Percentiles rank a stretch among this genome's conserved stretches.
Evolutionary conservation across 1,140 invertebrate genomes (phyloP).

Genomic region (Zophobas morio): DNA sequence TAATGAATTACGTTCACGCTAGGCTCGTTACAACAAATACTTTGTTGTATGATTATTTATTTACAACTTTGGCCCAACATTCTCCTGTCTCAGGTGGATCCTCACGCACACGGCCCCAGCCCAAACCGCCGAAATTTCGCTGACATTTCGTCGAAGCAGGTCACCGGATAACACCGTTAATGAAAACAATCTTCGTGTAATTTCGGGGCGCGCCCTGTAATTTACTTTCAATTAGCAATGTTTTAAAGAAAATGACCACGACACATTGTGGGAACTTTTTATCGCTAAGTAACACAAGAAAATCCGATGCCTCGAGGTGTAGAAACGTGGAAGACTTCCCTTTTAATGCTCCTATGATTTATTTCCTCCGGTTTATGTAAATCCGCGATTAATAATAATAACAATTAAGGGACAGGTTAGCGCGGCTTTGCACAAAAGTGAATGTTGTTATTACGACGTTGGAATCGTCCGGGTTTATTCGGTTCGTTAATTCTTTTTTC

Average conservation of each 20-base stretch:
- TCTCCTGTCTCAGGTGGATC: too few species aligned
- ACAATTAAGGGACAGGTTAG: conserved; percentile 17
- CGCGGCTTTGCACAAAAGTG: conserved; percentile 33
- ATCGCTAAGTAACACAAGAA: neutral
- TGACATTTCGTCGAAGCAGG: too few species aligned
- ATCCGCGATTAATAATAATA: conserved; percentile 4
- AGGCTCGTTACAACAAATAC: too few species aligned
- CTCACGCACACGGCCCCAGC: too few species aligned
- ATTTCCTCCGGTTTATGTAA: conserved; percentile 11
- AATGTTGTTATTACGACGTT: conserved; percentile 42
- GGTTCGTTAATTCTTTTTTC: conserved; percentile 38
- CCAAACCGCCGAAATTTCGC: too few species aligned
- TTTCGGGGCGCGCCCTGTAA: conserved; percentile 29
- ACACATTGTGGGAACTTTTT: conserved; percentile 10
- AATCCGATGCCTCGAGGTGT: neutral
- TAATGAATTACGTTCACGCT: too few species aligned
- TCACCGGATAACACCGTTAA: neutral
- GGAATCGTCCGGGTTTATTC: conserved; percentile 45
- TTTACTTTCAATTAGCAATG: conserved; percentile 23
- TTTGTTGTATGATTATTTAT: too few species aligned
- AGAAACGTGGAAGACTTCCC: conserved; percentile 26
- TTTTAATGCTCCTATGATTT: neutral
- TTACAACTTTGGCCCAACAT: too few species aligned
- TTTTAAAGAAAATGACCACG: neutral
- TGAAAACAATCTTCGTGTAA: conserved; percentile 8